phyloP scores from a whole-genome alignment of 2,113 vertebrate genomes.

The Lynx canadensis region DNA sequence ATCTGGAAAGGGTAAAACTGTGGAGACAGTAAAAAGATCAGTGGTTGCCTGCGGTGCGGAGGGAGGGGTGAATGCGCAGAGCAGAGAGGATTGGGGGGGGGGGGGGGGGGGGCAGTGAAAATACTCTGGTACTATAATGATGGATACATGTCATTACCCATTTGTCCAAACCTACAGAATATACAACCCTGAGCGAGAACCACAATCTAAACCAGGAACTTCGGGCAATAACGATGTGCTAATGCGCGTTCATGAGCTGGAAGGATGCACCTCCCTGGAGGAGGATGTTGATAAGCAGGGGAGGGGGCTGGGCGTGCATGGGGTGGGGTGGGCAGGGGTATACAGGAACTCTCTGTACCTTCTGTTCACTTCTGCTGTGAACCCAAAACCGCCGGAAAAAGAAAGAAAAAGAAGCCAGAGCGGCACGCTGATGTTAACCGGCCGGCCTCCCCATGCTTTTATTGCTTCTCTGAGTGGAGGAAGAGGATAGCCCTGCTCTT shows the following conservation, averaged over 20 bases:
- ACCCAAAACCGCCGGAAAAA: not conserved
- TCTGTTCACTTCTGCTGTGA: not conserved
- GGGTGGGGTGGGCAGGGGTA: too few species aligned
- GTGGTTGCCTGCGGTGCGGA: not conserved
- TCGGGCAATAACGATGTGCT: accelerated
- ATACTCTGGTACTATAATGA: not conserved
- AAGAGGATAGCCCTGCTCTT: not conserved
- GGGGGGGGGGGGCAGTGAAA: not conserved
- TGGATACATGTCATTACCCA: not conserved
- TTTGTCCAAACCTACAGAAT: not conserved
- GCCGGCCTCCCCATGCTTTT: constrained; percentile 59
- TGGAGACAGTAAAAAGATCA: not conserved
- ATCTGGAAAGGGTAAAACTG: not conserved
- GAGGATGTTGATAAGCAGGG: accelerated
- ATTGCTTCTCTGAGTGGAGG: constrained; percentile 45
- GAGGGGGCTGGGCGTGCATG: accelerated
- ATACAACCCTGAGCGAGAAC: accelerated
- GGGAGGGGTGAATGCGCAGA: not conserved
- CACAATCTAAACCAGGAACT: not conserved
- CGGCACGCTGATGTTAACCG: not conserved
- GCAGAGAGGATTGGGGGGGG: not conserved
- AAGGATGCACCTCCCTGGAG: not conserved
- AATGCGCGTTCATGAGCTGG: accelerated
- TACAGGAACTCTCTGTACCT: not conserved
- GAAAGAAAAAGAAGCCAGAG: not conserved